Evolutionary conservation across 92 coral and sea anemone species (phyloP).

Genomic region (Micromussa lordhowensis): DNA sequence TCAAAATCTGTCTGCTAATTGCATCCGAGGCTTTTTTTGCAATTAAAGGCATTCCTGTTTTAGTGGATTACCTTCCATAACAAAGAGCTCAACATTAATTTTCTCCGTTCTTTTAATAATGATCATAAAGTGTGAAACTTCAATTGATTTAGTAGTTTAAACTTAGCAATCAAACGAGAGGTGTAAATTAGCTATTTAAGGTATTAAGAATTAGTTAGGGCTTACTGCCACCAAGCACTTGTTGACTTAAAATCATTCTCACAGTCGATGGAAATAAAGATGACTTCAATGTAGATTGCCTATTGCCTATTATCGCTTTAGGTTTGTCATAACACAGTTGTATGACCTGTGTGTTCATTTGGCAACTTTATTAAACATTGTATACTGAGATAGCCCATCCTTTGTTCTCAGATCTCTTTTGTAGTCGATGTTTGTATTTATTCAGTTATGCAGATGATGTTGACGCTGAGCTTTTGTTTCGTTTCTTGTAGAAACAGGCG

Average conservation of each 20-base stretch:
- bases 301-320: background rate
- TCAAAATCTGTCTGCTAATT: conserved; percentile 7
- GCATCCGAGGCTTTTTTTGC: background rate
- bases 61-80: background rate
- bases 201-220: background rate
- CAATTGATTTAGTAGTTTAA: background rate
- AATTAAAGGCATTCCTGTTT: background rate
- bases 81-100: background rate
- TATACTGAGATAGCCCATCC: background rate
- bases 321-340: conserved; percentile 5
- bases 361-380: conserved; percentile 3
- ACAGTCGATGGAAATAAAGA: conserved; percentile 20
- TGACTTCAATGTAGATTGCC: background rate
- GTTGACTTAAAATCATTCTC: background rate
- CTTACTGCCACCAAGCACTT: conserved; percentile 3
- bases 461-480: conserved; percentile 48
- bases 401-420: conserved; percentile 8
- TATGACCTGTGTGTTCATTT: conserved; percentile 10
- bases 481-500: conserved; percentile 49
- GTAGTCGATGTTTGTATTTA: conserved; percentile 17
- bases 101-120: conserved; percentile 6
- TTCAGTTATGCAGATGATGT: conserved; percentile 49
- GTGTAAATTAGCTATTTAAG: conserved; percentile 12
- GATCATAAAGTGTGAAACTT: conserved; percentile 6
- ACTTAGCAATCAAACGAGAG: conserved; percentile 19